Percentiles rank a stretch among this genome's conserved stretches.
Conservation (phyloP, 2,113 vertebrate species). For the Tragelaphus buxtoni region DNA sequence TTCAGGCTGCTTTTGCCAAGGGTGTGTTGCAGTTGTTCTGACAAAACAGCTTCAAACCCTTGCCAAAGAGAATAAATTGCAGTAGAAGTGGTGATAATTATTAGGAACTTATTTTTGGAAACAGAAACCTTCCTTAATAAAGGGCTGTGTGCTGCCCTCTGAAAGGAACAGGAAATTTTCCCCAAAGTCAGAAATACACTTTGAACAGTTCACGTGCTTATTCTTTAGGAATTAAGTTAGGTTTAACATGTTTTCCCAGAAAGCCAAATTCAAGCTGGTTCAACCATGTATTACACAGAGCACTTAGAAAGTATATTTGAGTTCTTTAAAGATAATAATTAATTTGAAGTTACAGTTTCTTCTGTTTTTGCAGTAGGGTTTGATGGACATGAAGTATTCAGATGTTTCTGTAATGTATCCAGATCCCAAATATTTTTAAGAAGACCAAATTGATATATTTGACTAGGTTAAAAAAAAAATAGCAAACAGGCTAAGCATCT, state of each 20-base stretch:
- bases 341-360: not conserved
- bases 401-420: not conserved
- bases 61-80: slow-evolving; percentile 51
- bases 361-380: not conserved
- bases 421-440: slow-evolving; percentile 25
- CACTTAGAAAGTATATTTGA: not conserved
- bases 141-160: slow-evolving; percentile 26
- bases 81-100: slow-evolving; percentile 49
- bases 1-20: slow-evolving; percentile 25
- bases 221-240: not conserved
- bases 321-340: not conserved
- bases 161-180: slow-evolving; percentile 42
- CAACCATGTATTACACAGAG: not conserved
- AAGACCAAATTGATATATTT: not conserved
- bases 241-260: slow-evolving; percentile 21
- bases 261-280: slow-evolving; percentile 28
- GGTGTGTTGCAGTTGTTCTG: slow-evolving; percentile 20
- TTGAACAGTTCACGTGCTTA: not conserved
- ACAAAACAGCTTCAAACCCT: slow-evolving; percentile 19
- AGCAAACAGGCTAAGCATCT: not conserved
- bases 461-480: not conserved
- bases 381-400: not conserved
- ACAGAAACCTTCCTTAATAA: slow-evolving; percentile 64
- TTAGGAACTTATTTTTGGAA: slow-evolving; percentile 63
- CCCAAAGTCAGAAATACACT: slow-evolving; percentile 39